Evolutionary conservation across 1,140 invertebrate species (phyloP).

Genomic region (Drosophila lini): DNA sequence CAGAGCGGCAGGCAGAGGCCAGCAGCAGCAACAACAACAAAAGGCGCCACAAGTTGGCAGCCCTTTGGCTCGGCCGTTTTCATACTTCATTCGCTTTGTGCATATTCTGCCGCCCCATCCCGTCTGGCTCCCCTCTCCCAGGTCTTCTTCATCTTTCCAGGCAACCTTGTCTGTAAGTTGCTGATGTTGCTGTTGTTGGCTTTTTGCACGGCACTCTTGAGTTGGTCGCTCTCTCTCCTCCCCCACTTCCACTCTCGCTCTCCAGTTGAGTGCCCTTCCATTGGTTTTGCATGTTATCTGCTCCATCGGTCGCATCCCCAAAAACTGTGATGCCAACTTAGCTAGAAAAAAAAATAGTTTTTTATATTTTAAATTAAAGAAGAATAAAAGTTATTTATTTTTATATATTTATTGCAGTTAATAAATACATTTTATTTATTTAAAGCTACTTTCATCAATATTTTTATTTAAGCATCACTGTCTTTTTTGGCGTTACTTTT

Average conservation of each 20-base stretch:
- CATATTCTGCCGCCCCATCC: slow-evolving; percentile 10
- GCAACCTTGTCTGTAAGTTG: slow-evolving; percentile 8
- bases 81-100: slow-evolving; percentile 66
- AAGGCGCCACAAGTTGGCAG: slow-evolving; percentile 78
- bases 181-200: slow-evolving; percentile 8
- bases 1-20: slow-evolving; percentile 10
- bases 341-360: too few relatives aligned
- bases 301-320: slow-evolving; percentile 31
- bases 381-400: not conserved
- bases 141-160: slow-evolving; percentile 14
- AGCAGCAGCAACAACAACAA: slow-evolving; percentile 42
- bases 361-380: not conserved
- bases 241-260: slow-evolving; percentile 2
- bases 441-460: too few relatives aligned
- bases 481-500: slow-evolving; percentile 2
- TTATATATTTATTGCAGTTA: not conserved
- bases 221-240: not conserved
- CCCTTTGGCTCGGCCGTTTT: slow-evolving; percentile 60
- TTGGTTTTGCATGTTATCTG: slow-evolving; percentile 74
- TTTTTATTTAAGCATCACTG: not conserved
- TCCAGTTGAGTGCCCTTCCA: slow-evolving; percentile 71
- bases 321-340: not conserved
- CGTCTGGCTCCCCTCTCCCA: not conserved
- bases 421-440: not conserved
- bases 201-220: slow-evolving; percentile 25